phyloP scores from a whole-genome alignment of 2,888 invertebrate genomes.

The Timema cristinae region DNA sequence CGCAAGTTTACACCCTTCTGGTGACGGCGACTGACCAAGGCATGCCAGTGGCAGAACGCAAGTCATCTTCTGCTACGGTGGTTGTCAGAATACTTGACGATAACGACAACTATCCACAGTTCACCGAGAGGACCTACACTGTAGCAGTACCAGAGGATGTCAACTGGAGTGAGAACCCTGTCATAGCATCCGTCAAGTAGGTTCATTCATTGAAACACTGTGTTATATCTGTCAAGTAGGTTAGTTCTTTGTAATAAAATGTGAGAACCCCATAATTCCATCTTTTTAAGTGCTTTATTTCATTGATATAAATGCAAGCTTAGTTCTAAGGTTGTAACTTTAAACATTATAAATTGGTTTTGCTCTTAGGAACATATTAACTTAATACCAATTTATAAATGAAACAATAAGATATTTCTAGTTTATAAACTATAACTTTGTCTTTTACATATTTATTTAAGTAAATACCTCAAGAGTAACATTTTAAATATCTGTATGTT shows the following conservation, averaged over 20 bases:
- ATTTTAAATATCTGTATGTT: no score
- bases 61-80: constrained; percentile 78
- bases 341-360: no score
- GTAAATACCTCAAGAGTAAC: no score
- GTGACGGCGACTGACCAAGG: constrained; percentile 85
- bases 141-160: constrained; percentile 86
- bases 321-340: no score
- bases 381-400: no score
- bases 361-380: no score
- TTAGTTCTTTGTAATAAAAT: background rate
- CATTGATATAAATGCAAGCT: no score
- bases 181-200: constrained; percentile 70
- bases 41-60: constrained; percentile 63
- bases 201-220: constrained; percentile 37
- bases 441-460: no score
- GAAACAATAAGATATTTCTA: no score
- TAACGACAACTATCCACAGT: constrained; percentile 92
- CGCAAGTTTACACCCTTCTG: constrained; percentile 77
- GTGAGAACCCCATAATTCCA: no score
- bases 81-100: constrained; percentile 81
- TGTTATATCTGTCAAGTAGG: background rate
- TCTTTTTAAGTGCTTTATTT: no score
- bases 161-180: constrained; percentile 76
- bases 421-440: no score
- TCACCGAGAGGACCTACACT: constrained; percentile 83